Conservation (phyloP, 2,113 vertebrate genomes). For the Lophotis ruficrista region DNA sequence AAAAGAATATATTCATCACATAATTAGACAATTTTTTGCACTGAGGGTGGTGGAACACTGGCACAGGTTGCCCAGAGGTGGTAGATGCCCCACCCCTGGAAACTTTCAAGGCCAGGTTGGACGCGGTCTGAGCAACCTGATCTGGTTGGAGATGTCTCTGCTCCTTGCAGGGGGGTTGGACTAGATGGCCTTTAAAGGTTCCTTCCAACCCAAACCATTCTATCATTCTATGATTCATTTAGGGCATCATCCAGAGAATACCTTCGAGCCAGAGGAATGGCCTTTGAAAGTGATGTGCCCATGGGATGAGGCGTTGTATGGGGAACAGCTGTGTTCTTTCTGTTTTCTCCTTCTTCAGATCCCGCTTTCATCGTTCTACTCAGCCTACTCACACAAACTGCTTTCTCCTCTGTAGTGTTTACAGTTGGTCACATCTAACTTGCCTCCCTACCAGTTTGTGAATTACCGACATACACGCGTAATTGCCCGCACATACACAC, state of each 20-base stretch:
- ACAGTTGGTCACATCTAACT: background rate
- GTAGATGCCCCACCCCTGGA: too few relatives aligned
- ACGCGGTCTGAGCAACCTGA: too few relatives aligned
- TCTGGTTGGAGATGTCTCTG: too few relatives aligned
- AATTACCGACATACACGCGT: background rate
- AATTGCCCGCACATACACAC: background rate
- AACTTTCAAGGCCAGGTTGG: too few relatives aligned
- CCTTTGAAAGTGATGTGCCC: accelerated
- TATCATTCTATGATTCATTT: background rate
- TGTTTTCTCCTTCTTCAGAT: background rate
- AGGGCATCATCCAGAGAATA: background rate
- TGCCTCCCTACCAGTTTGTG: background rate
- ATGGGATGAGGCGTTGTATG: background rate
- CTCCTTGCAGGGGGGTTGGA: too few relatives aligned
- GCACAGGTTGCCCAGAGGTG: too few relatives aligned
- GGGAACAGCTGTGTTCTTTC: background rate
- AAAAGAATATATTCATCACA: background rate
- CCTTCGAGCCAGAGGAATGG: background rate
- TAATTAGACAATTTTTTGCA: too few relatives aligned
- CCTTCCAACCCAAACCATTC: too few relatives aligned
- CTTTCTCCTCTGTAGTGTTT: background rate
- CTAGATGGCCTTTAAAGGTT: too few relatives aligned
- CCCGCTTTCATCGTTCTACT: background rate
- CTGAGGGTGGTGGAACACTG: too few relatives aligned
- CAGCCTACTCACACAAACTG: background rate